Conservation (phyloP, 2,888 invertebrate species). For the Corbicula japonica region DNA sequence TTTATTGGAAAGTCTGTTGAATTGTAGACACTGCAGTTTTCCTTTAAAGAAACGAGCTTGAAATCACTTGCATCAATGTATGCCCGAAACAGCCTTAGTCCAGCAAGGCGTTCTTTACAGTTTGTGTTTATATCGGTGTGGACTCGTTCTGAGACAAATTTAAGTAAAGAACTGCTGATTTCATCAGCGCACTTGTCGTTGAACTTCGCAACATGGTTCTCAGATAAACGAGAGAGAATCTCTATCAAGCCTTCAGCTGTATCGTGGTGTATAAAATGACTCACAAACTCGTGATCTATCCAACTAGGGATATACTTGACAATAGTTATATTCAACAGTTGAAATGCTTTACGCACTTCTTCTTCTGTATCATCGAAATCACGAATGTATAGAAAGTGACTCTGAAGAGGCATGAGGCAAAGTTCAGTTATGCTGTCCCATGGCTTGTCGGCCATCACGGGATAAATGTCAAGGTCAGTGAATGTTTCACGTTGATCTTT, state of each 20-base stretch:
- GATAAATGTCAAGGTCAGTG: not conserved
- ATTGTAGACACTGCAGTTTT: not conserved
- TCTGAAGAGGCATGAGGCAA: not conserved
- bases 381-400: not conserved
- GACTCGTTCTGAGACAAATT: not conserved
- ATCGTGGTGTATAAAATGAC: not conserved
- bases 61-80: too few relatives aligned
- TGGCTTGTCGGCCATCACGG: not conserved
- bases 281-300: not conserved
- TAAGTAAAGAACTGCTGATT: not conserved
- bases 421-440: not conserved
- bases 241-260: not conserved
- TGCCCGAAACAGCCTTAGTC: too few relatives aligned
- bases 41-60: not conserved
- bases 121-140: not conserved
- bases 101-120: too few relatives aligned
- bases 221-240: not conserved
- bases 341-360: not conserved
- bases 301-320: slow-evolving; percentile 1
- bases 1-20: not conserved
- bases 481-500: not conserved
- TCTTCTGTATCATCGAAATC: not conserved
- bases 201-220: not conserved
- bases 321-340: not conserved
- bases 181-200: not conserved